Conservation (phyloP, 2,888 invertebrate genomes). For the Plebejus argus region DNA sequence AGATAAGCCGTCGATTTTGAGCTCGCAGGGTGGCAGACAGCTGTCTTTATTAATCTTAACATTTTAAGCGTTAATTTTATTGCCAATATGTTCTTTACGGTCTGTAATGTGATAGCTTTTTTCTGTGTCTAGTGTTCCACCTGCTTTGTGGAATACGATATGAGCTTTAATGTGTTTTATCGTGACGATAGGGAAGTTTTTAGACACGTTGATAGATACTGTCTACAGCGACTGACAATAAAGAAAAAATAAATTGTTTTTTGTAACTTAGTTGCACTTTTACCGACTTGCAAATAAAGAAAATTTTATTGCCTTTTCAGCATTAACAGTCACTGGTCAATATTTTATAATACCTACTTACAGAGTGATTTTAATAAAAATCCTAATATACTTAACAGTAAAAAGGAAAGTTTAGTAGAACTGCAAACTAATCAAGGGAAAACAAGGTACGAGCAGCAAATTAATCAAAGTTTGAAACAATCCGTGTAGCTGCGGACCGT, state of each 20-base stretch:
- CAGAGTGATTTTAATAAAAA: conserved; percentile 5
- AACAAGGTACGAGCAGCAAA: conserved; percentile 69
- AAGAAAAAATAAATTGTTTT: neutral
- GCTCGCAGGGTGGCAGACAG: conserved; percentile 51
- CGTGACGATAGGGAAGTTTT: conserved; percentile 10
- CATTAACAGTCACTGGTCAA: too few relatives aligned
- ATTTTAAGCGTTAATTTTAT: conserved; percentile 23
- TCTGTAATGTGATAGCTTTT: conserved; percentile 28
- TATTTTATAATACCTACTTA: too few relatives aligned
- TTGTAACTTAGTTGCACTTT: neutral
- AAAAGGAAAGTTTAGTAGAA: conserved; percentile 42
- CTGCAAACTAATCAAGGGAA: conserved; percentile 64
- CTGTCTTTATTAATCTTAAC: conserved; percentile 36
- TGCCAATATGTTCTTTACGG: conserved; percentile 23
- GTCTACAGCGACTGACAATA: neutral
- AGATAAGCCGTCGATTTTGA: conserved; percentile 62
- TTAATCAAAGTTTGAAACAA: conserved; percentile 80
- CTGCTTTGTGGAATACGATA: conserved; percentile 21
- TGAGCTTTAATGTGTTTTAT: neutral
- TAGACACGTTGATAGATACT: neutral
- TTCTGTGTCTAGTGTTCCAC: conserved; percentile 12
- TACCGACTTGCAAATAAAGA: neutral
- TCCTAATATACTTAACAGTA: conserved; percentile 11
- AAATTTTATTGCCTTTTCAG: neutral
- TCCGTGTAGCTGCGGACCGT: conserved; percentile 61